Evolutionary conservation across 2,113 vertebrate genomes (phyloP), one percentile per base, ranked within the genome.

Genomic region (Labeo catla): DNA sequence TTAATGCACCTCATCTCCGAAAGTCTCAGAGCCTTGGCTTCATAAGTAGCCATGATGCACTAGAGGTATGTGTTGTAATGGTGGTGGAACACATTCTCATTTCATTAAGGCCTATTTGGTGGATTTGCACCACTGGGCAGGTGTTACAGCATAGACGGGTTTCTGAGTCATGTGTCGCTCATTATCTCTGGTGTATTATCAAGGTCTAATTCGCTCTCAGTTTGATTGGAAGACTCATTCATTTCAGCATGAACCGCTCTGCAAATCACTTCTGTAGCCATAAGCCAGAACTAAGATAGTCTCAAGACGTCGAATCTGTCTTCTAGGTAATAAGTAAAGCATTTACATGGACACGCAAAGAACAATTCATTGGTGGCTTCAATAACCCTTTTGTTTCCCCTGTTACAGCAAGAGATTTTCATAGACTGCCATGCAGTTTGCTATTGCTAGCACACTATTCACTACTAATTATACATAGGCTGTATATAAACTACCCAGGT

Each of bases 191-290:
- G 34, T 66, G 85, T 66, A 84, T 86, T 85, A 76, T 86, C 57
- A 68, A 49, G 78, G 79, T 84, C 73, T 85, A 80, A 85, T 89
- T 89, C 70, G 23, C 83, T 79, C 83, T 88, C 52, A 73, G 78
- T 83, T 87, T 87, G 90, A 91, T 89, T 88, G 84, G 66, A 74
- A 57, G 9, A 36, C 76, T 87, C 76, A 80, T 89, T 88, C 85
- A 83, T 76, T 86, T 68, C 68, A 57, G 66, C 72, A 74, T 54
- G 39, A 68, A 83, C 78, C 72, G 43, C 76, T 73, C 49, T 28
- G 68, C 85, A 84, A 59, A 88, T 89, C 76, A 82, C 83, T 91
- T 86, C 83, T 80, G 57, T 79, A 81, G 50, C 68, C 76, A 73
- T 54, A 54, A 70, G 74, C 47, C 50, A 81, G 83, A 13, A 15